These are phyloP conservation scores for Saccostrea cuccullata DNA, from an alignment of 1,140 invertebrate species.

Conservation along the genomic window DNA sequence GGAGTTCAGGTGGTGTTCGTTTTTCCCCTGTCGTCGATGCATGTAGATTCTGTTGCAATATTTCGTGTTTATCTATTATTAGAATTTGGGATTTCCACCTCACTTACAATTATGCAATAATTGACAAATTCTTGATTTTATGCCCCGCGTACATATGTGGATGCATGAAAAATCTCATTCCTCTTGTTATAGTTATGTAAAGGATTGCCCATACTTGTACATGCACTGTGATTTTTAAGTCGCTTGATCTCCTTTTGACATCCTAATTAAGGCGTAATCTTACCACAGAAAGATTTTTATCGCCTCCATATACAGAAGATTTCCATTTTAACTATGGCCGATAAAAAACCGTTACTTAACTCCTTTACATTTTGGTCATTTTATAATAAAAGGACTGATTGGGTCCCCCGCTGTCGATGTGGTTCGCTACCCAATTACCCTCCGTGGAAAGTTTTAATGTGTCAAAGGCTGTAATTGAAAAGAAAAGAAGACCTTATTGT, in stretches of 20 bases:
- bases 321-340: neutral
- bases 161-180: too few species aligned
- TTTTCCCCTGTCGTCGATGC: too few species aligned
- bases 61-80: too few species aligned
- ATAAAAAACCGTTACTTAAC: neutral
- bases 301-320: neutral
- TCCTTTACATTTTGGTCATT: neutral
- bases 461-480: neutral
- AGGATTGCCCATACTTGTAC: too few species aligned
- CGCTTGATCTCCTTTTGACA: neutral
- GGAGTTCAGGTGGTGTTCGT: too few species aligned
- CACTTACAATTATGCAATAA: too few species aligned
- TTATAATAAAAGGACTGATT: neutral
- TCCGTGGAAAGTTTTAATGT: neutral
- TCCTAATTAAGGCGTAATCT: neutral
- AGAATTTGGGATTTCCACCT: too few species aligned
- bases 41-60: too few species aligned
- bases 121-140: too few species aligned
- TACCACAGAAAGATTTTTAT: slow-evolving; percentile 3
- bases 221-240: neutral
- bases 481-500: neutral
- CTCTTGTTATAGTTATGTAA: too few species aligned
- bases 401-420: neutral
- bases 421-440: neutral
- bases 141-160: too few species aligned